These are phyloP conservation scores for Acrossocheilus wenchowensis DNA, from an alignment of 2,797 vertebrate genomes.

Conservation along the genomic window DNA sequence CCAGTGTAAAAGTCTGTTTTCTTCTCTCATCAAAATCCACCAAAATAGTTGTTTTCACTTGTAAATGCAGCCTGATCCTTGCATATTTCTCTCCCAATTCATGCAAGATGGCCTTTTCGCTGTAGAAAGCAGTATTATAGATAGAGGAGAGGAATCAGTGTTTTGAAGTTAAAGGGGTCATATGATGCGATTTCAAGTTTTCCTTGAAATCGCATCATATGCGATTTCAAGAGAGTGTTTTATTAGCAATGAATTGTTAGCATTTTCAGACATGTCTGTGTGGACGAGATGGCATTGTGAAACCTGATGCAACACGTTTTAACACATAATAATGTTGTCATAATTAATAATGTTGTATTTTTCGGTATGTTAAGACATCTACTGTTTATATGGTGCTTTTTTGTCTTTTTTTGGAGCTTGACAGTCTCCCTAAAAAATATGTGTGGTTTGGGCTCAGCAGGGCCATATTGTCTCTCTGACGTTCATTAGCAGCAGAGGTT, in stretches of 20 bases:
- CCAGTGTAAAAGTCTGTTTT: background rate
- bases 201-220: no score
- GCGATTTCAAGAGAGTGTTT: no score
- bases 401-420: background rate
- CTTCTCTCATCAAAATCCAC: background rate
- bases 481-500: slow-evolving; percentile 27
- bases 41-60: background rate
- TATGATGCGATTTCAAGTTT: no score
- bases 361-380: background rate
- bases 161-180: background rate
- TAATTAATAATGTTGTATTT: background rate
- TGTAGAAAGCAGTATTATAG: background rate
- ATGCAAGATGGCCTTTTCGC: background rate
- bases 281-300: background rate
- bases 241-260: no score
- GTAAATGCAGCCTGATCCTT: background rate
- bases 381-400: background rate
- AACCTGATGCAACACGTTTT: background rate
- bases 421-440: background rate
- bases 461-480: slow-evolving; percentile 41
- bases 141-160: background rate
- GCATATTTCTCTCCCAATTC: background rate
- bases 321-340: background rate
- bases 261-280: background rate
- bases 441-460: slow-evolving; percentile 14